Conservation (phyloP, 2,797 vertebrate species). For the Clarias platycephalus region DNA sequence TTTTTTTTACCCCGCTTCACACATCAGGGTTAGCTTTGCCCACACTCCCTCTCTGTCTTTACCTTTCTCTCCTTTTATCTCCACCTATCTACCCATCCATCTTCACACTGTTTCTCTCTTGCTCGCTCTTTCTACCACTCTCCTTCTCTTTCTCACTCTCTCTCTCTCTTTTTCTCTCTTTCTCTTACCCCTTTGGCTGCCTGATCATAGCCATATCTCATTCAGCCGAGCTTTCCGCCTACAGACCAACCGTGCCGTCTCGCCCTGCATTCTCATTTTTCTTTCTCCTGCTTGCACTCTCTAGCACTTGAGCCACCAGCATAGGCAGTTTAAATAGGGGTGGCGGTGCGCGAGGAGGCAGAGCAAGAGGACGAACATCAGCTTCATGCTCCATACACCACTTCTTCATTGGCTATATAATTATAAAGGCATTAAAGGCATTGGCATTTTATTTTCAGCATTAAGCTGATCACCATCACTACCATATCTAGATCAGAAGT, state of each 20-base stretch:
- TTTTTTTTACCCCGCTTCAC: neutral
- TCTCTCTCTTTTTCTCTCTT: neutral
- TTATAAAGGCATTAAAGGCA: slow-evolving; percentile 6
- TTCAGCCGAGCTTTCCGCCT: slow-evolving; percentile 16
- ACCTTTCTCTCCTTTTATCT: neutral
- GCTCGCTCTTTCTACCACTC: slow-evolving; percentile 14
- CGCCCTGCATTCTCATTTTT: slow-evolving; percentile 16
- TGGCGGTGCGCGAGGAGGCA: neutral
- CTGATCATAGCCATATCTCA: slow-evolving; percentile 14
- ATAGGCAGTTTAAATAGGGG: neutral
- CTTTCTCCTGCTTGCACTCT: neutral
- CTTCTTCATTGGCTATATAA: neutral
- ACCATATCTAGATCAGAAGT: neutral
- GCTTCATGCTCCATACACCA: neutral
- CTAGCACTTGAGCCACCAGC: slow-evolving; percentile 7
- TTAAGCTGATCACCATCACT: neutral
- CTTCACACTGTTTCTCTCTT: neutral
- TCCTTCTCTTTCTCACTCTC: neutral
- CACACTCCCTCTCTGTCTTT: neutral
- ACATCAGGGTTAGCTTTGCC: neutral
- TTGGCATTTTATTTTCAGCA: neutral
- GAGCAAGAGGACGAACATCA: neutral
- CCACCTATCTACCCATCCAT: neutral
- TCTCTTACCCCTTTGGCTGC: neutral
- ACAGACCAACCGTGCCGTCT: slow-evolving; percentile 33